Evolutionary conservation across 2,797 vertebrate species (phyloP).

Genomic region (Myotis vivesi): DNA sequence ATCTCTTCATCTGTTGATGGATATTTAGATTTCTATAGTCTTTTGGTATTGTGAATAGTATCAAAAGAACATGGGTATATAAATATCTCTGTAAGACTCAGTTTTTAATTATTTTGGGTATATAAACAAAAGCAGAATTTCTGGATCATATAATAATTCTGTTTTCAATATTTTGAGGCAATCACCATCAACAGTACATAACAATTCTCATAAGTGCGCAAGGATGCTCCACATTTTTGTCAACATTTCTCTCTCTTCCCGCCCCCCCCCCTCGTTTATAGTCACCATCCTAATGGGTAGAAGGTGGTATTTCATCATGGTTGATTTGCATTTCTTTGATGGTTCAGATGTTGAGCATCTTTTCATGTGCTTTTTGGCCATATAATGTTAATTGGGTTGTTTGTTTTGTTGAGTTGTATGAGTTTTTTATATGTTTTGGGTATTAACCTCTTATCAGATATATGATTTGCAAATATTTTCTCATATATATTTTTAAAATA

Average conservation of each 20-base stretch:
- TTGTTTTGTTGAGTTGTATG: neutral
- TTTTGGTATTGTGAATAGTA: neutral
- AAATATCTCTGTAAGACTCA: neutral
- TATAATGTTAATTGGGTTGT: neutral
- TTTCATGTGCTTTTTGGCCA: neutral
- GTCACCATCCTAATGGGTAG: neutral
- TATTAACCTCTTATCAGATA: too few relatives aligned
- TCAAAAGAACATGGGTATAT: neutral
- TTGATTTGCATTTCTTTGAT: neutral
- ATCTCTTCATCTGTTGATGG: neutral
- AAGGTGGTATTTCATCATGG: neutral
- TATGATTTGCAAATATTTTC: conserved; percentile 27
- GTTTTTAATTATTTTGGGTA: neutral
- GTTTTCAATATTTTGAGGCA: neutral
- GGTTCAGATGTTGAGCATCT: neutral
- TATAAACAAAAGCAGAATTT: neutral
- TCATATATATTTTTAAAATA: neutral
- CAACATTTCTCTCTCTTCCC: neutral
- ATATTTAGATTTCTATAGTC: neutral
- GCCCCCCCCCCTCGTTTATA: too few relatives aligned
- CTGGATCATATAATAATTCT: neutral
- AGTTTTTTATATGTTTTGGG: neutral
- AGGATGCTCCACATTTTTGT: neutral
- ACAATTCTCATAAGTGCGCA: neutral
- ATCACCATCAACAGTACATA: neutral